phyloP scores from a whole-genome alignment of 2,113 vertebrate genomes.

The Paracanthobrama guichenoti region DNA sequence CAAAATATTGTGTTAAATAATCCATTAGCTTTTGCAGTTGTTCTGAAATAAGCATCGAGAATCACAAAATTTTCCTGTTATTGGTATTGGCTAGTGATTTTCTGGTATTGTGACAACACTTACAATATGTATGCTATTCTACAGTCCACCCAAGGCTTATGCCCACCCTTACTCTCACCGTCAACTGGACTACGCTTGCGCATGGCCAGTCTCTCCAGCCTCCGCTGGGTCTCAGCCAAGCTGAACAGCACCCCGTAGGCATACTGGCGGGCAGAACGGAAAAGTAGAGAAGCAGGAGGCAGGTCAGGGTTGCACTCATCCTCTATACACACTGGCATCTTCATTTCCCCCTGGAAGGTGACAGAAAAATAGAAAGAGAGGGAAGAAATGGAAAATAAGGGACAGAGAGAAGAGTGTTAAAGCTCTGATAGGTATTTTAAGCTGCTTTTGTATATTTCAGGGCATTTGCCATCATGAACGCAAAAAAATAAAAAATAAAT shows the following conservation, averaged over 20 bases:
- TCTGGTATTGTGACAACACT: not conserved
- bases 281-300: conserved; percentile 85
- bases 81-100: not conserved
- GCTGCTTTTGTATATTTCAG: not conserved
- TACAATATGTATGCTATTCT: conserved; percentile 3
- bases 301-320: conserved; percentile 89
- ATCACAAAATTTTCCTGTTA: not conserved
- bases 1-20: not conserved
- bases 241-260: conserved; percentile 91
- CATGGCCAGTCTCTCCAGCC: conserved; percentile 83
- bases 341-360: conserved; percentile 86
- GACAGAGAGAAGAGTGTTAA: not conserved
- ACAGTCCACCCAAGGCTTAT: not conserved
- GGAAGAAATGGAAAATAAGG: not conserved
- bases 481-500: no score
- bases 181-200: conserved; percentile 81
- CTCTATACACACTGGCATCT: conserved; percentile 91
- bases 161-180: conserved; percentile 63
- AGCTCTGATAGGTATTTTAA: not conserved
- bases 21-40: not conserved
- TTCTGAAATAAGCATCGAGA: not conserved
- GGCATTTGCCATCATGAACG: not conserved
- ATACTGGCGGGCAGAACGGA: conserved; percentile 85
- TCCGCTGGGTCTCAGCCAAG: conserved; percentile 86
- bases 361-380: not conserved